Evolutionary conservation across 1,140 invertebrate genomes (phyloP), one percentile per base, ranked within the genome.

Genomic region (Acyrthosiphon pisum): DNA sequence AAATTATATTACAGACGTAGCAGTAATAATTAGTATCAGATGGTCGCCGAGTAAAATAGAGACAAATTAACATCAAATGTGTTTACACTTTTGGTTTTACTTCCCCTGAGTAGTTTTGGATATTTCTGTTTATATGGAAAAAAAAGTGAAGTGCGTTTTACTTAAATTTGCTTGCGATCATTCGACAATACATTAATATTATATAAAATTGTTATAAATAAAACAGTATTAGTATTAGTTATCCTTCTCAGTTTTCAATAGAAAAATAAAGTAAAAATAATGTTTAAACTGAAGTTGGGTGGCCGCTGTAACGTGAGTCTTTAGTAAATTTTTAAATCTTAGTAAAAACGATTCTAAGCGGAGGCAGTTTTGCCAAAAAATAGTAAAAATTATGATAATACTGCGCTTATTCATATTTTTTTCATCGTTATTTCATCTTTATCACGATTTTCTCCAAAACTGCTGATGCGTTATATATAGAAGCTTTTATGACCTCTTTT

Each of bases 1-100:
- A 90, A 90, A 90, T 68, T 60, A 68, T 90, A 90, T 90, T 90
- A 60, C 53, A 90, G 89, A 90, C 89, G 89, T 60, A 68, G 89
- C 37, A 90, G 53, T 44, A 90, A 90, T 90, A 68, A 90, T 60
- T 56, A 89, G 48, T 56, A 30, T 89, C 50, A 89, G 88, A 89
- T 41, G 88, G 44, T 46, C 22, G 44, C 86, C 18, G 44, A 48
- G 86, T 87, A 87, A 87, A 48, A 87, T 87, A 48, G 0, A 87
- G 84, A 86, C 84, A 86, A 86, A 86, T 86, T 86, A 46, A 86
- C 6, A 46, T 46, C 18, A 46, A 46, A 46, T 76, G n/a, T 76
- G 60, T 76, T 18, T 76, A 76, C 60, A 76, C 20, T 76, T 76
- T 76, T n/a, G 14, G 60, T 76, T 76, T 76, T 6, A 68, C 44